Conservation (phyloP, 2,888 invertebrate species). For the Adineta ricciae region DNA sequence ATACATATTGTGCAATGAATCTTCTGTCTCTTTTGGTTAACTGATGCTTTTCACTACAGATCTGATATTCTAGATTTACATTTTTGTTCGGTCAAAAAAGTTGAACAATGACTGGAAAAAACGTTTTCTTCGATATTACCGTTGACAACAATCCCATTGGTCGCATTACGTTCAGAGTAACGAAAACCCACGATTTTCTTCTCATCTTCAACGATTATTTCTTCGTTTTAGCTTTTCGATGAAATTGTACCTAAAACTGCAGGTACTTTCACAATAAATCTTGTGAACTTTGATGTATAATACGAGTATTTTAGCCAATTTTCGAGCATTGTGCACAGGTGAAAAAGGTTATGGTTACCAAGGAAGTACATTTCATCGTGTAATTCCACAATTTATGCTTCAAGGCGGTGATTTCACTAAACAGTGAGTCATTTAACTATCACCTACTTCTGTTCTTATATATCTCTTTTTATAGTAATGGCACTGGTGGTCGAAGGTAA, state of each 20-base stretch:
- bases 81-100: not conserved
- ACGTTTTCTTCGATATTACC: constrained; percentile 29
- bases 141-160: constrained; percentile 28
- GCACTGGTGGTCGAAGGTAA: constrained; percentile 30
- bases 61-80: not conserved
- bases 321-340: constrained; percentile 31
- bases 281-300: not conserved
- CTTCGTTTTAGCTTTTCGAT: constrained; percentile 61
- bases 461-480: constrained; percentile 43
- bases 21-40: not conserved
- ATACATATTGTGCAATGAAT: not conserved
- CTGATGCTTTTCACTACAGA: not conserved
- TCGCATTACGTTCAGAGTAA: constrained; percentile 1
- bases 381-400: constrained; percentile 32
- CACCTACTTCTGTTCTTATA: constrained; percentile 37
- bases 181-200: not conserved
- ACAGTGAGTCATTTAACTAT: not conserved
- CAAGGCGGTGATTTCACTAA: constrained; percentile 33
- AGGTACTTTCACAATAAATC: constrained; percentile 35
- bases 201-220: not conserved
- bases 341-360: constrained; percentile 33
- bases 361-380: constrained; percentile 29
- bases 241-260: constrained; percentile 87
- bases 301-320: constrained; percentile 27
- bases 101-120: not conserved